These are phyloP conservation scores for Odontamblyopus rebecca DNA, from an alignment of 2,797 vertebrate species.

Conservation along the genomic window DNA sequence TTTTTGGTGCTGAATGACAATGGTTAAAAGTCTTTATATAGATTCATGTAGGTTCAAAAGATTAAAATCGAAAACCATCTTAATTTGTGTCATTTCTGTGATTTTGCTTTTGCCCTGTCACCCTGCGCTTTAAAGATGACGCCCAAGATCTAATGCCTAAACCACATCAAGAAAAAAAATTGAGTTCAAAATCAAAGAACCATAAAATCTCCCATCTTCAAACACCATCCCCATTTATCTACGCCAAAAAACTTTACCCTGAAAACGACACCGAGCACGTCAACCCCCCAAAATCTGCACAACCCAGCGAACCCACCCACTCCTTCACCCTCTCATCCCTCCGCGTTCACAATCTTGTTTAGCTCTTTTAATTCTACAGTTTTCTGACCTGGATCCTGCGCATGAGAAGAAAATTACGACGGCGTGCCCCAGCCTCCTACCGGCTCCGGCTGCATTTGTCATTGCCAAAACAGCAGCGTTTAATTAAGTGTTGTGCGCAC, in stretches of 20 bases:
- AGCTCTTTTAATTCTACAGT: conserved; percentile 83
- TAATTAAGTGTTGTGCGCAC: conserved; percentile 99
- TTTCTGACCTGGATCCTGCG: conserved; percentile 87
- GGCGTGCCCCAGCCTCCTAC: conserved; percentile 86
- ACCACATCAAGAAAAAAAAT: no score
- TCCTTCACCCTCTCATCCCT: conserved; percentile 66
- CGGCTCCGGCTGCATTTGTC: conserved; percentile 94
- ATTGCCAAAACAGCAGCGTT: conserved; percentile 99
- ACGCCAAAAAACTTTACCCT: conserved; percentile 74
- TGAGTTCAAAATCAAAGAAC: no score
- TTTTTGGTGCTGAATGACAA: no score
- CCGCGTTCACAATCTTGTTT: conserved; percentile 79
- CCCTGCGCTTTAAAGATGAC: no score
- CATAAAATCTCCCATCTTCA: not conserved
- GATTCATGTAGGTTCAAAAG: no score
- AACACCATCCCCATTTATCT: conserved; percentile 74
- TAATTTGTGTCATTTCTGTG: no score
- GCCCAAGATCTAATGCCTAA: no score
- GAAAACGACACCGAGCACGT: conserved; percentile 72
- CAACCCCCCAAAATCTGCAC: conserved; percentile 53
- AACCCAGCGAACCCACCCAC: conserved; percentile 76
- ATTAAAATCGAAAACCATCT: no score
- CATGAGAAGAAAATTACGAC: conserved; percentile 91
- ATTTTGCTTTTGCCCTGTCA: no score
- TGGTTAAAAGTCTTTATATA: no score